Evolutionary conservation across 2,888 invertebrate genomes (phyloP).

Genomic region (Hoplodrina blanda): DNA sequence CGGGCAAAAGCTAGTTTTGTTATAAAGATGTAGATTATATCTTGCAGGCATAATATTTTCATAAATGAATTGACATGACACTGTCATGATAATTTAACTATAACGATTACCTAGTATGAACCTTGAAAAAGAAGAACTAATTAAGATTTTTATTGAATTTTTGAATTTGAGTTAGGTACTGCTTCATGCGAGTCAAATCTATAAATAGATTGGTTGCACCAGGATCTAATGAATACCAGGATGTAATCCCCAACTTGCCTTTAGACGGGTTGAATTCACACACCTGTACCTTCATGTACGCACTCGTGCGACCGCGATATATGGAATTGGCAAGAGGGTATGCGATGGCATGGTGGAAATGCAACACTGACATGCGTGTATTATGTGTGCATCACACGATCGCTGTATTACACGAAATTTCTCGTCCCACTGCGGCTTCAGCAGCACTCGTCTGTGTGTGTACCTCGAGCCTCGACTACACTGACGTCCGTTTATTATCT

Average conservation of each 20-base stretch:
- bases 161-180: no score
- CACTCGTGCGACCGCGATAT: not conserved
- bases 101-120: no score
- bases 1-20: no score
- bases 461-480: not conserved
- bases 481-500: not conserved
- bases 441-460: not conserved
- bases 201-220: slow-evolving; percentile 4
- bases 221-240: slow-evolving; percentile 7
- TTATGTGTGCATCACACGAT: not conserved
- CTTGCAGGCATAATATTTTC: no score
- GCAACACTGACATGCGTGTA: not conserved
- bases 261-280: not conserved
- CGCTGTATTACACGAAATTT: not conserved
- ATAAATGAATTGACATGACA: no score
- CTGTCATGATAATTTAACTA: no score
- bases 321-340: not conserved
- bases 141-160: no score
- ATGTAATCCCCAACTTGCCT: not conserved
- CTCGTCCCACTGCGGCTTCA: not conserved
- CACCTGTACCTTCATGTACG: not conserved
- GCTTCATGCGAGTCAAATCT: not conserved
- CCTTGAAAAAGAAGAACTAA: no score
- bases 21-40: no score
- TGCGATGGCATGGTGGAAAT: not conserved